Evolutionary conservation across 2,888 invertebrate genomes (phyloP), one percentile per base, ranked within the genome.

Genomic region (Ommatoiulus sabulosus): DNA sequence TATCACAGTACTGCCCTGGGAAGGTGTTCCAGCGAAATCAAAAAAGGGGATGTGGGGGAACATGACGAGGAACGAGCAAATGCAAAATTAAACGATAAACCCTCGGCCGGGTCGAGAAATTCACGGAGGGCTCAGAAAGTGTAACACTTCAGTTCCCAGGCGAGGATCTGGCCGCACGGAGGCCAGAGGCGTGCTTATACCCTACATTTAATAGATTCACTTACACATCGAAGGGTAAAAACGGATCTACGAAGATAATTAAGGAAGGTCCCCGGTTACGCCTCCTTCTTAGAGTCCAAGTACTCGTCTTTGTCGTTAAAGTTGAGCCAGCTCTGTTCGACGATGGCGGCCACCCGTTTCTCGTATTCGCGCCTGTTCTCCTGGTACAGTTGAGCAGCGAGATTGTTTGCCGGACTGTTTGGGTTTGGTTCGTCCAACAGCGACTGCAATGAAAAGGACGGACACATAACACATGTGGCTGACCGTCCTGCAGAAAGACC

Each of bases 361-460:
- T 99, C 99, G 93, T 99, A 99, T 94, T 99, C 99, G 92, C 99
- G 95, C 92, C 99, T 95, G 93, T 99, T 99, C 94, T 99, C 99
- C 95, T 99, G 98, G 94, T 99, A 99, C 92, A 99, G 95, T 94
- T 99, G 99, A 91, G 99, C 99, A 92, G 99, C 99, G 95, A 98
- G 97, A 91, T 98, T 98, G 94, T 99, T 99, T 91, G 99, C 99
- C 92, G 99, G 99, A 91, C 98, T 99, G 94, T 99, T 99, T 91
- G 99, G 99, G 94, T 99, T 99, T 90, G 99, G 99, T 94, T 99
- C 99, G 95, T 99, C 99, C 94, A 99, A 95, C 94, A 99, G 95
- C 92, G 99, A 99, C 98, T 99, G 95, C 92, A 96, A 95, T 91
- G 91, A 94, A 89, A 89, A 88, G 20, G 24, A 87, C 84, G n/a